Percentiles rank a stretch among this genome's conserved stretches.
Evolutionary conservation across 2,888 invertebrate species (phyloP).

Genomic region (Netelia inedita): DNA sequence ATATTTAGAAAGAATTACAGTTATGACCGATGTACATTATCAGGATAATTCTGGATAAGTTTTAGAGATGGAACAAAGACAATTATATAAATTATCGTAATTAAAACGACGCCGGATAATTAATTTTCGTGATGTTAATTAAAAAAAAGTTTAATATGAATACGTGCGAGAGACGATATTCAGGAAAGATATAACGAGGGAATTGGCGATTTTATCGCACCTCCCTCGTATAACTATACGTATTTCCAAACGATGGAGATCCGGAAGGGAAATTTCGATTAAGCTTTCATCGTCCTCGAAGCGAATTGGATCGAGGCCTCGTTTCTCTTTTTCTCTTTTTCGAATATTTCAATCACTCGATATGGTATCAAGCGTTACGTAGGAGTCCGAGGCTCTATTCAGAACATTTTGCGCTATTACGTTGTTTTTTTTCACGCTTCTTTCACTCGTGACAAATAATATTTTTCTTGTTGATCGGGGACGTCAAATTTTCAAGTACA

Average conservation of each 20-base stretch:
- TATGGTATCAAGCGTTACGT: conserved; percentile 16
- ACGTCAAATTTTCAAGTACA: conserved; percentile 69
- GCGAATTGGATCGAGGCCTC: conserved; percentile 33
- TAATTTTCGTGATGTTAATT: no score
- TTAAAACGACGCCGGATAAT: no score
- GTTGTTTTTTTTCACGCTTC: conserved; percentile 56
- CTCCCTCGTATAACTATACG: not conserved
- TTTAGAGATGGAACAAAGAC: no score
- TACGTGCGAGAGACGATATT: not conserved
- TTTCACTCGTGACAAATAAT: conserved; percentile 31
- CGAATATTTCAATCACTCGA: conserved; percentile 24
- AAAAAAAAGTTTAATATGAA: no score
- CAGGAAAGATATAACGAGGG: conserved; percentile 15
- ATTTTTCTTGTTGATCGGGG: conserved; percentile 42
- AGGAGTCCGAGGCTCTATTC: conserved; percentile 3
- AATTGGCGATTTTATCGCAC: conserved; percentile 47
- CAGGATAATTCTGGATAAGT: no score
- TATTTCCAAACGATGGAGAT: conserved; percentile 32
- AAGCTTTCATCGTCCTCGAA: conserved; percentile 30
- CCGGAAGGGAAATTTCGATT: conserved; percentile 49
- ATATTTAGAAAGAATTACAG: not conserved
- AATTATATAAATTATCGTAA: no score
- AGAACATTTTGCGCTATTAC: conserved; percentile 48
- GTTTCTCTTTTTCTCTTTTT: not conserved
- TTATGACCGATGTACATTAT: no score